These are phyloP conservation scores for Xiphophorus couchianus DNA, from an alignment of 2,113 vertebrate genomes.

Conservation along the genomic window DNA sequence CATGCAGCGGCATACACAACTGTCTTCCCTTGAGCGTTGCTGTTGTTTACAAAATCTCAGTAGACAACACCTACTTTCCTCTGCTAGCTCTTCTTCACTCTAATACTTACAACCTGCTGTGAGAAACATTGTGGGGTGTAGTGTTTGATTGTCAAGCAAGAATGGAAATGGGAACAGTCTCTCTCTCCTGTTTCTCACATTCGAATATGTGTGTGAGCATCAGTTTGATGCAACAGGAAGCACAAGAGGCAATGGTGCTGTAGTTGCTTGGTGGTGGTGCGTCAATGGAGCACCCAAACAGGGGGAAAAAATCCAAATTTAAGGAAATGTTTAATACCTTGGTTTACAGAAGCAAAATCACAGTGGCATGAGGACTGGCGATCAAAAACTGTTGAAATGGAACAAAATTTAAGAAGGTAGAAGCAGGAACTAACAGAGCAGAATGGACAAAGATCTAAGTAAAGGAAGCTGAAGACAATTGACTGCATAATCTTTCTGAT, in stretches of 20 bases:
- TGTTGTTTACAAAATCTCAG: slow-evolving; percentile 31
- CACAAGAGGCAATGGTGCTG: neutral
- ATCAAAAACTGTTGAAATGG: no score
- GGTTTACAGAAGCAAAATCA: no score
- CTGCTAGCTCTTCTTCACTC: slow-evolving; percentile 19
- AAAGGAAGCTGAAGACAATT: no score
- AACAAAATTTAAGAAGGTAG: no score
- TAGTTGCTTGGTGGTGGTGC: neutral
- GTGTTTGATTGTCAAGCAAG: slow-evolving; percentile 36
- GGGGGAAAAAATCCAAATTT: no score
- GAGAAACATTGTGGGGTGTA: slow-evolving; percentile 33
- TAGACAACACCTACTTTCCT: slow-evolving; percentile 30
- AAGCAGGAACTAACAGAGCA: no score
- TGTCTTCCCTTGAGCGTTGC: slow-evolving; percentile 16
- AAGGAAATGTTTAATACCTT: no score
- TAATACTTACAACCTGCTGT: slow-evolving; percentile 46
- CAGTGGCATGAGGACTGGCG: no score
- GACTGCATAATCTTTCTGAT: no score
- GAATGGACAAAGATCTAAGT: no score
- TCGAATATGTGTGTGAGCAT: slow-evolving; percentile 26
- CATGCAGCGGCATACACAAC: slow-evolving; percentile 13
- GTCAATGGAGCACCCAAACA: neutral
- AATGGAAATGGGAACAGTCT: neutral
- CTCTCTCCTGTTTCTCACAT: slow-evolving; percentile 19
- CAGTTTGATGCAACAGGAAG: slow-evolving; percentile 15